Percentiles rank a stretch among this genome's conserved stretches.
Conservation (phyloP, 2,113 vertebrate species). For the Tetrax tetrax region DNA sequence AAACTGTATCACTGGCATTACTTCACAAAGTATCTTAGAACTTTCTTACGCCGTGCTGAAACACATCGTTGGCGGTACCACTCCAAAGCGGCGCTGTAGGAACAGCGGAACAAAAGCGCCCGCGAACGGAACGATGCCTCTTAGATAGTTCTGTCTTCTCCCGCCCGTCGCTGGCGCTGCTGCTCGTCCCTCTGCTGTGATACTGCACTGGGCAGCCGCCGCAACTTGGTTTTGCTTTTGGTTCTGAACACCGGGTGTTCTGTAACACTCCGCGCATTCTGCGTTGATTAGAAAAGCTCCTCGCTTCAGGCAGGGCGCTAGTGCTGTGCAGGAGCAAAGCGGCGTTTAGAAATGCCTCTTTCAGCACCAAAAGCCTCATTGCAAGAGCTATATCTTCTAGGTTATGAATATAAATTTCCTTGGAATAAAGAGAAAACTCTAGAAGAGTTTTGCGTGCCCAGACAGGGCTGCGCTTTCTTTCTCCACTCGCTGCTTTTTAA, state of each 20-base stretch:
- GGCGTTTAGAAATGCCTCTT: not conserved
- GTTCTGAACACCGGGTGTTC: not conserved
- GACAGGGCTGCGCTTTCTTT: not conserved
- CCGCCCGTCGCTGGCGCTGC: accelerated
- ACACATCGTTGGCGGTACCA: constrained; percentile 66
- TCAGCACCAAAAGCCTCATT: not conserved
- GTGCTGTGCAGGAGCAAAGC: not conserved
- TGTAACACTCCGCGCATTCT: accelerated
- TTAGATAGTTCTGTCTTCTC: not conserved
- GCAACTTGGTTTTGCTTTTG: not conserved
- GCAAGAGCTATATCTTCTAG: not conserved
- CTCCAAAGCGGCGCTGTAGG: not conserved
- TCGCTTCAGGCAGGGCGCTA: accelerated
- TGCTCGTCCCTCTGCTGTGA: not conserved
- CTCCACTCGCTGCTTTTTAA: not conserved
- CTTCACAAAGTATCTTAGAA: constrained; percentile 81
- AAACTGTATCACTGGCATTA: constrained; percentile 87
- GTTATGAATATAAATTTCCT: not conserved
- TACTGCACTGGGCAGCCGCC: not conserved
- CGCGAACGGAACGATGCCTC: not conserved
- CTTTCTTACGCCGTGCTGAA: constrained; percentile 80
- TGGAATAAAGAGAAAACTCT: not conserved
- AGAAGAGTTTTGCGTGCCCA: accelerated
- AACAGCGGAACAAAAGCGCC: not conserved
- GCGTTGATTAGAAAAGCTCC: not conserved